Conservation (phyloP, 2,888 invertebrate species). For the Apotomis betuletana region DNA sequence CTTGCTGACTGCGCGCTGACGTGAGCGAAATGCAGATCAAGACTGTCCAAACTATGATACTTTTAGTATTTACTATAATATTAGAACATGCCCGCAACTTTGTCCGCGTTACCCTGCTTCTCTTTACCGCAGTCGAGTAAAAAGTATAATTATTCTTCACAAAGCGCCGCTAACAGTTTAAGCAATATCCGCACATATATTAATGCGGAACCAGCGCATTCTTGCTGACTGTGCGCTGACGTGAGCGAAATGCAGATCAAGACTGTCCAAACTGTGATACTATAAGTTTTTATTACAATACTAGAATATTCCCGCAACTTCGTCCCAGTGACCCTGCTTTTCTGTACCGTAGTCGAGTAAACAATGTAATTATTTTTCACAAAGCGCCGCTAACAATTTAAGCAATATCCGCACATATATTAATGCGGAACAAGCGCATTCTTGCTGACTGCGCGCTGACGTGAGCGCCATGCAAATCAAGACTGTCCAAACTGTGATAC, state of each 20-base stretch:
- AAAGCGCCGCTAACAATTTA: slow-evolving; percentile 1
- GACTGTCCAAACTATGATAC: background rate
- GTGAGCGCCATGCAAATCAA: slow-evolving; percentile 41
- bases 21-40: slow-evolving; percentile 41
- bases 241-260: slow-evolving; percentile 41
- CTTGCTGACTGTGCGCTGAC: slow-evolving; percentile 40
- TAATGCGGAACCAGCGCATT: slow-evolving; percentile 24
- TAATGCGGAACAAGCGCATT: slow-evolving; percentile 24
- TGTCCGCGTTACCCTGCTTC: too few species aligned
- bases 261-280: background rate
- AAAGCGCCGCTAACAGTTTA: slow-evolving; percentile 7
- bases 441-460: slow-evolving; percentile 40
- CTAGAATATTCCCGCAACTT: too few species aligned
- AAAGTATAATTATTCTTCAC: background rate
- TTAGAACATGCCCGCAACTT: too few species aligned
- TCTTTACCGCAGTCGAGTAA: too few species aligned
- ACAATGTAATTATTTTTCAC: background rate
- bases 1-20: slow-evolving; percentile 40
- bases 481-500: background rate
- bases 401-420: slow-evolving; percentile 23
- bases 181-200: slow-evolving; percentile 24
- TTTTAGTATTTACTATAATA: too few species aligned
- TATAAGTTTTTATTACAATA: too few species aligned
- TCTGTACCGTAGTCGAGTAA: too few species aligned
- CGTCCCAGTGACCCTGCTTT: too few species aligned